A percentile compares a stretch with the other conserved stretches of the same genome.
These are phyloP conservation scores for Endomychus coccineus DNA, from an alignment of 2,888 invertebrate species.

Conservation along the genomic window DNA sequence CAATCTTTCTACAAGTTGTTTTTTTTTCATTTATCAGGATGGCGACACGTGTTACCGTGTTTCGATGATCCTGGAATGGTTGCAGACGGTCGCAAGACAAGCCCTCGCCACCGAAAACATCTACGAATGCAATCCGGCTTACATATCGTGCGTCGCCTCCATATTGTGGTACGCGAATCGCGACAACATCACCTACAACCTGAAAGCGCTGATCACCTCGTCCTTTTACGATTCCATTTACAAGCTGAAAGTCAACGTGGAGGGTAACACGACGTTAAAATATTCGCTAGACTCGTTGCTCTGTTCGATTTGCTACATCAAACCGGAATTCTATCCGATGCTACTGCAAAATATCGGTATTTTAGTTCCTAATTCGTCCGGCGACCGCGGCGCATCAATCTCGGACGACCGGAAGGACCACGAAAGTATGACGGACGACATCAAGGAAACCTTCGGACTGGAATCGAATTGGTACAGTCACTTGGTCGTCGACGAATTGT, in stretches of 20 bases:
- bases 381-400: conserved; percentile 49
- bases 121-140: conserved; percentile 46
- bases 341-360: conserved; percentile 68
- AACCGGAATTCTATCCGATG: conserved; percentile 67
- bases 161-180: conserved; percentile 65
- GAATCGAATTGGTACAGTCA: conserved; percentile 52
- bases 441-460: conserved; percentile 47
- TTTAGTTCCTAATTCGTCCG: conserved; percentile 46
- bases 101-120: conserved; percentile 40
- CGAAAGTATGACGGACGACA: conserved; percentile 63
- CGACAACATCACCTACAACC: conserved; percentile 50
- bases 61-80: conserved; percentile 66
- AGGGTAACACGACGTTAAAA: conserved; percentile 66
- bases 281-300: conserved; percentile 77
- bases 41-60: conserved; percentile 54
- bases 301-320: conserved; percentile 79
- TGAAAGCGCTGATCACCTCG: conserved; percentile 61
- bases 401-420: conserved; percentile 52
- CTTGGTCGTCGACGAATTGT: conserved; percentile 50
- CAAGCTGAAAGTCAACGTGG: conserved; percentile 66
- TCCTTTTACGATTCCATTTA: conserved; percentile 72
- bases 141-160: conserved; percentile 72
- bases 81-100: conserved; percentile 52
- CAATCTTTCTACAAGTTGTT: no score
- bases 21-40: conserved; percentile 46